Evolutionary conservation across 2,797 vertebrate species (phyloP).

Genomic region (Onychomys torridus): DNA sequence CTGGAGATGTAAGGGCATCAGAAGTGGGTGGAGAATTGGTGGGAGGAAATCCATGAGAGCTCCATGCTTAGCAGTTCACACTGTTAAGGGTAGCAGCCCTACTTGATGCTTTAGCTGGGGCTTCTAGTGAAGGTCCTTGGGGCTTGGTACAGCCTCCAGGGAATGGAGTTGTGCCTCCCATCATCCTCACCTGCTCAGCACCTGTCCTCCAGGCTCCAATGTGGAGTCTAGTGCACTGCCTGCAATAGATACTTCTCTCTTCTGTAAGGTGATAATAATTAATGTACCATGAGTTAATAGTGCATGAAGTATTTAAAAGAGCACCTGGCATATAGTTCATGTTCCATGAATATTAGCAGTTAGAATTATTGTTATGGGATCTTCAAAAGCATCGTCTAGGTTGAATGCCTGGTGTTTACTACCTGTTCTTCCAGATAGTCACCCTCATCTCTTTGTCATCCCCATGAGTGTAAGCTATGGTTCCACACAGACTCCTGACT

Average conservation of each 20-base stretch:
- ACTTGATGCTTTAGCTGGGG: neutral
- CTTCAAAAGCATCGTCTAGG: neutral
- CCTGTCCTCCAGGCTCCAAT: neutral
- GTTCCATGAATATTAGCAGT: neutral
- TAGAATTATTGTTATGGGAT: neutral
- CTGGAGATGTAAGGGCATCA: neutral
- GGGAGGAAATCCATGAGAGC: neutral
- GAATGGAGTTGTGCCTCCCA: neutral
- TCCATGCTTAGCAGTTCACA: neutral
- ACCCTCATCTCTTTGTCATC: neutral
- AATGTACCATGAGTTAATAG: neutral
- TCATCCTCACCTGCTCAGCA: neutral
- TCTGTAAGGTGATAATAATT: neutral
- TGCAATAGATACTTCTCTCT: neutral
- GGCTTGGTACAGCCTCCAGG: neutral
- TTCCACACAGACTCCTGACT: neutral
- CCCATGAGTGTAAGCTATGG: neutral
- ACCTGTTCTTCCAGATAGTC: neutral
- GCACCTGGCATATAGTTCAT: neutral
- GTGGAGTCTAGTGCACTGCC: neutral
- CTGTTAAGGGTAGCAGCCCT: neutral
- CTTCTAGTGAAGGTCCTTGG: neutral
- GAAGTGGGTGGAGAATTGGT: neutral
- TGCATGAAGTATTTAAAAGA: neutral
- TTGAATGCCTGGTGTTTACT: neutral